A percentile compares a stretch with the other conserved stretches of the same genome.
phyloP scores from a whole-genome alignment of 2,888 invertebrate species.

The Eupithecia abbreviata region DNA sequence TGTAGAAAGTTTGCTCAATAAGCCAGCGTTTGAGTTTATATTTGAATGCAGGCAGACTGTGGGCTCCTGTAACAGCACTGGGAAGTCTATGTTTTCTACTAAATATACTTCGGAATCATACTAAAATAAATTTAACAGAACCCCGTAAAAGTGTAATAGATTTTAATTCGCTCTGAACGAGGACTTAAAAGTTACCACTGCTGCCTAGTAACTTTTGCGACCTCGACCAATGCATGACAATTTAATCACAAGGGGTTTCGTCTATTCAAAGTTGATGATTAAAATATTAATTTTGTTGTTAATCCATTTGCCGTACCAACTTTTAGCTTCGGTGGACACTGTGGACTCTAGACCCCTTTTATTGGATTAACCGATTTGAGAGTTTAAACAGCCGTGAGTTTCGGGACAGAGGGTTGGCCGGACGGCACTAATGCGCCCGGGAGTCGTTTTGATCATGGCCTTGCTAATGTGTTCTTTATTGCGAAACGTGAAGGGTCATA shows the following conservation, averaged over 20 bases:
- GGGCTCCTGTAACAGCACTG: no score
- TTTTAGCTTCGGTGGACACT: constrained; percentile 61
- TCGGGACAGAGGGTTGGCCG: constrained; percentile 62
- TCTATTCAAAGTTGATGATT: constrained; percentile 44
- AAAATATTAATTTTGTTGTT: constrained; percentile 47
- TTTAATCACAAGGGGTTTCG: constrained; percentile 30
- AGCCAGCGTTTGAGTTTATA: no score
- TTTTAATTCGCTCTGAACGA: constrained; percentile 21
- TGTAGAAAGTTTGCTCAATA: no score
- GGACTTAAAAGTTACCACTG: constrained; percentile 21
- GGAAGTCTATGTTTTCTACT: no score
- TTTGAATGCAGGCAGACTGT: no score
- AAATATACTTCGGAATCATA: neutral
- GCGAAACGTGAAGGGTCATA: constrained; percentile 40
- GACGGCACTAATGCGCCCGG: constrained; percentile 60
- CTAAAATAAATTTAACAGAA: neutral
- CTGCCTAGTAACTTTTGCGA: constrained; percentile 20
- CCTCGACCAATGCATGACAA: constrained; percentile 23
- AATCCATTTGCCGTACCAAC: constrained; percentile 53
- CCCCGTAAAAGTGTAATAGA: constrained; percentile 20
- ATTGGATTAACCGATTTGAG: constrained; percentile 78
- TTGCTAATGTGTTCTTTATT: constrained; percentile 48
- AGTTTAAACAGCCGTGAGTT: constrained; percentile 69
- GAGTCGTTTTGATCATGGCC: constrained; percentile 46
- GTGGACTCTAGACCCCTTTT: constrained; percentile 60